phyloP scores from a whole-genome alignment of 2,888 invertebrate genomes.

The Cephus pulcher region DNA sequence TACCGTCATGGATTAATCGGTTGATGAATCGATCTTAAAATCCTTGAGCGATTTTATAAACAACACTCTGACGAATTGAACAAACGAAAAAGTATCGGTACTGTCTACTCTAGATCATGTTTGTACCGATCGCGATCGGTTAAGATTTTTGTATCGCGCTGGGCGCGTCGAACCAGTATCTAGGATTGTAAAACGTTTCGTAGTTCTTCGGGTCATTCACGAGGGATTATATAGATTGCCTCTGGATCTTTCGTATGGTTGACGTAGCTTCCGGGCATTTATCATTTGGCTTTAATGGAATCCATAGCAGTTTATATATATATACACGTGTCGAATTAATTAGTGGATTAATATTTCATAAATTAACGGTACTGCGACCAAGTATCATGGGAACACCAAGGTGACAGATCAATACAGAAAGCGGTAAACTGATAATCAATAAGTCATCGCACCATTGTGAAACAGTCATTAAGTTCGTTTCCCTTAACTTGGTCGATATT shows the following conservation, averaged over 20 bases:
- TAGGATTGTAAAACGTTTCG: not conserved
- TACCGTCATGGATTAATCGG: not conserved
- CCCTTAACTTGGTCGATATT: not conserved
- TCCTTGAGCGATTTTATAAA: not conserved
- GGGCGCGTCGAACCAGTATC: not conserved
- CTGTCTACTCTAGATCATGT: not conserved
- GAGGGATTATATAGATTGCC: not conserved
- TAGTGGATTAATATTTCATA: not conserved
- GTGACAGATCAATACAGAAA: not conserved
- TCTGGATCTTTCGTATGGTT: not conserved
- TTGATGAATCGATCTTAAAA: not conserved
- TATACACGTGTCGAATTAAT: not conserved
- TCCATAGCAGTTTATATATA: not conserved
- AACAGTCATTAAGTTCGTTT: not conserved
- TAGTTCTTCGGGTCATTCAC: not conserved
- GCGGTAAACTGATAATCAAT: not conserved
- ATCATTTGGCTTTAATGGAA: not conserved
- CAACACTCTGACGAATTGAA: slow-evolving; percentile 21
- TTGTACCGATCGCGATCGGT: not conserved
- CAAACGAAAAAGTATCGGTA: slow-evolving; percentile 10
- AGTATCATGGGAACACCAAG: not conserved
- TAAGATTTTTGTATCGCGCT: not conserved
- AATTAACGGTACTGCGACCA: not conserved
- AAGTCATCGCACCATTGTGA: not conserved
- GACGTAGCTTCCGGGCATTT: not conserved